Evolutionary conservation across 2,113 vertebrate species (phyloP).

Genomic region (Fregata magnificens): DNA sequence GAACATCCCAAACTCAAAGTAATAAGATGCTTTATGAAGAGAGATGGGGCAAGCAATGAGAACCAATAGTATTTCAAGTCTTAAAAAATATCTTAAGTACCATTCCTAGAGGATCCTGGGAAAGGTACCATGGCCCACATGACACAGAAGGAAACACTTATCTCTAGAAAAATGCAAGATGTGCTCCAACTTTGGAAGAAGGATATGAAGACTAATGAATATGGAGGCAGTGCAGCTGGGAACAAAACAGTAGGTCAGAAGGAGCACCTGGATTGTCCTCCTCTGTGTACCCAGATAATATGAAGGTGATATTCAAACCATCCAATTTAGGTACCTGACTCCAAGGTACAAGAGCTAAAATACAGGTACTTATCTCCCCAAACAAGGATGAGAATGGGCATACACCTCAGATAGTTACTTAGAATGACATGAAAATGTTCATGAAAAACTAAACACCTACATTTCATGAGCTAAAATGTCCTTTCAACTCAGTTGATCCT

Average conservation of each 20-base stretch:
- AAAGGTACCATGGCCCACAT: rapidly evolving
- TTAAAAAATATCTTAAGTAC: neutral
- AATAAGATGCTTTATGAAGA: neutral
- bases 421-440: neutral
- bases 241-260: neutral
- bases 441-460: neutral
- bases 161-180: neutral
- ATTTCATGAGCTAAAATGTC: neutral
- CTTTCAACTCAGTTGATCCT: neutral
- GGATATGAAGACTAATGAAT: neutral
- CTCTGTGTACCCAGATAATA: neutral
- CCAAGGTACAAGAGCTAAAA: neutral
- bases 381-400: neutral
- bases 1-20: neutral
- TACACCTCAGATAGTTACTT: neutral
- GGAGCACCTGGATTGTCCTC: neutral
- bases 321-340: neutral
- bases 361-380: neutral
- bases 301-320: neutral
- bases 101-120: neutral
- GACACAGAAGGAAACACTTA: neutral
- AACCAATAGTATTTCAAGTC: neutral
- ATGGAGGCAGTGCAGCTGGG: neutral
- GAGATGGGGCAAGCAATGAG: neutral
- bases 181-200: neutral